phyloP scores from a whole-genome alignment of 92 coral and sea anemone species.

The Actinernus sp. region DNA sequence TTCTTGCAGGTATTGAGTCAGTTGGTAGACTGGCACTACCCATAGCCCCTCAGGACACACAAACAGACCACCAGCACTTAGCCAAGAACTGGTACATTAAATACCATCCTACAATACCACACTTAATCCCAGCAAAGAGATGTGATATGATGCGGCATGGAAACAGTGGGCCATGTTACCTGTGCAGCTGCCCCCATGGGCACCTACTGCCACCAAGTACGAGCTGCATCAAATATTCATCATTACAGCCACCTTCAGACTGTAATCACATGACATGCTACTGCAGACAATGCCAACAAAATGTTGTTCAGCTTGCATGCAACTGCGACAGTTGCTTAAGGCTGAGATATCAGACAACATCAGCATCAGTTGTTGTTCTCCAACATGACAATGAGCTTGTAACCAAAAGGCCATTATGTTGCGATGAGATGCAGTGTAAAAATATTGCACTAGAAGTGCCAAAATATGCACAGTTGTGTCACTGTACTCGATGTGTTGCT shows the following conservation, averaged over 20 bases:
- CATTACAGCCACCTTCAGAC: slow-evolving; percentile 6
- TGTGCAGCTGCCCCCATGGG: slow-evolving; percentile 15
- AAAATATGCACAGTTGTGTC: slow-evolving; percentile 23
- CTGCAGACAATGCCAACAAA: slow-evolving; percentile 31
- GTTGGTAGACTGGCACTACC: too few species aligned
- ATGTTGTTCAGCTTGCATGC: slow-evolving; percentile 15
- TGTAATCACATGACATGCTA: slow-evolving; percentile 6
- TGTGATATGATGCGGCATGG: slow-evolving; percentile 26
- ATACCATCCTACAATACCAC: slow-evolving; percentile 24
- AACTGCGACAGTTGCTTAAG: slow-evolving; percentile 33
- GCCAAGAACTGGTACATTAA: slow-evolving; percentile 25
- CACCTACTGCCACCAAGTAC: slow-evolving; percentile 18
- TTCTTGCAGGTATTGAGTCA: too few species aligned
- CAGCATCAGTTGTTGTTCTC: slow-evolving; percentile 10
- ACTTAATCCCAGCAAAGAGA: slow-evolving; percentile 5
- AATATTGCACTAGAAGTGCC: neutral
- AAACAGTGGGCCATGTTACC: slow-evolving; percentile 33
- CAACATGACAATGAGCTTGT: slow-evolving; percentile 5
- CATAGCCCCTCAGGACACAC: neutral
- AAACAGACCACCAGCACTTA: neutral
- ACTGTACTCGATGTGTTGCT: slow-evolving; percentile 15
- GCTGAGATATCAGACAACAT: slow-evolving; percentile 10
- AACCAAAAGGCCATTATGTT: slow-evolving; percentile 7
- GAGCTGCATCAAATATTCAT: slow-evolving; percentile 26
- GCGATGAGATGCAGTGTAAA: slow-evolving; percentile 10